Evolutionary conservation across 35 echinoderm and acorn worm genomes (phyloP).

Genomic region (Ptychodera flava): DNA sequence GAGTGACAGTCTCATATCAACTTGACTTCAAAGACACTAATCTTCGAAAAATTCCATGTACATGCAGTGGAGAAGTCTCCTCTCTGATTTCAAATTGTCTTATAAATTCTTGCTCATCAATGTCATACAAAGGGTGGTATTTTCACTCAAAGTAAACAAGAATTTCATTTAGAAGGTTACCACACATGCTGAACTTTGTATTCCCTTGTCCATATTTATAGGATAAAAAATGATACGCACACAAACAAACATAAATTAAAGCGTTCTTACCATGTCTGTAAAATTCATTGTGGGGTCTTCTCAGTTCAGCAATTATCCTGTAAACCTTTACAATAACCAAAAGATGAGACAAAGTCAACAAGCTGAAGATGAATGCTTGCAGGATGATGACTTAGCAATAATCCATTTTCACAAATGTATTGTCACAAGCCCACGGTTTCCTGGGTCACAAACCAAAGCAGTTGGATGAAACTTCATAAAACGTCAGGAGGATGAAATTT

Average conservation of each 20-base stretch:
- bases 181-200: not conserved
- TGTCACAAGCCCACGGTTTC: not conserved
- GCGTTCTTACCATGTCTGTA: not conserved
- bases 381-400: not conserved
- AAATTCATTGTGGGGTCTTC: not conserved
- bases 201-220: not conserved
- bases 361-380: not conserved
- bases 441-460: not conserved
- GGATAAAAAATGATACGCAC: not conserved
- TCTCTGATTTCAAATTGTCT: too few species aligned
- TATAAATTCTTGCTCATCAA: not conserved
- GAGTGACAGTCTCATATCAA: not conserved
- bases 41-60: not conserved
- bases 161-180: not conserved
- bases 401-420: not conserved
- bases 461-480: not conserved
- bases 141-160: not conserved
- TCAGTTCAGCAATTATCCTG: not conserved
- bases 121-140: not conserved
- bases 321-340: not conserved
- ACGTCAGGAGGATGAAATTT: too few species aligned
- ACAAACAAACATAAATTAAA: too few species aligned
- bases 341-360: not conserved
- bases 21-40: not conserved
- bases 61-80: too few species aligned